Base-by-base conservation (phyloP, 2,797 vertebrate genomes). In the Lithobates sylvaticus region DNA sequence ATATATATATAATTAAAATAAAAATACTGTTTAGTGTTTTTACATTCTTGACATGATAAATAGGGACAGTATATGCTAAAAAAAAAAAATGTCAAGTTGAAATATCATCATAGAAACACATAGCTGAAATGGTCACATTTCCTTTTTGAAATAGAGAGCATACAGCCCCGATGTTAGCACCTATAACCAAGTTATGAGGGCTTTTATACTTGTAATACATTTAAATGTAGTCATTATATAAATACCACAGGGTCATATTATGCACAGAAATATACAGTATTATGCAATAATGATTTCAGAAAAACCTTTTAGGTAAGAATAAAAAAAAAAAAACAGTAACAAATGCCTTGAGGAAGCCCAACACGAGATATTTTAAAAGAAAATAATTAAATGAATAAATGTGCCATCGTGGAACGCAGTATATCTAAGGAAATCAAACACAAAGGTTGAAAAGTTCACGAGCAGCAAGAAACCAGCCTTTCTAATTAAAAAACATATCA, bases 381-480 rank as follows among this genome's bases (percentile, higher is more conserved):
- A 83, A 78, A 87, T 87, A 87, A 87, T 87, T 78, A 87, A 77
- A 73, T 68, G 70, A 74, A 79, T 83, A 84, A 87, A 87, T 78
- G 76, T 78, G 76, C 58, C 70, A 42, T 65, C 42, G n/a, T 68
- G 16, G 69, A 83, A 83, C 44, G 58, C 69, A 58, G 69, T 87
- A 78, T 83, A 78, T 87, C 74, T 83, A 78, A 73, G 68, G 44
- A 74, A 87, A 67, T 65, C 76, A 39, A 69, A 70, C 54, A 79
- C 29, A 83, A 87, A 74, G 67, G 86, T 83, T 83, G 81, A 83
- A 83, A 78, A 83, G 86, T 83, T 87, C 76, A 87, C 8, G 8
- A 83, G 81, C 75, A 83, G 69, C 32, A 74, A 87, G 86, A 75
- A 87, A 75, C 70, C 61, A 81, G 64, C 47, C 73, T 77, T 78